Percentiles rank a stretch among this genome's conserved stretches.
These are phyloP conservation scores for Casuarius casuarius DNA, from an alignment of 2,113 vertebrate genomes.

Conservation along the genomic window DNA sequence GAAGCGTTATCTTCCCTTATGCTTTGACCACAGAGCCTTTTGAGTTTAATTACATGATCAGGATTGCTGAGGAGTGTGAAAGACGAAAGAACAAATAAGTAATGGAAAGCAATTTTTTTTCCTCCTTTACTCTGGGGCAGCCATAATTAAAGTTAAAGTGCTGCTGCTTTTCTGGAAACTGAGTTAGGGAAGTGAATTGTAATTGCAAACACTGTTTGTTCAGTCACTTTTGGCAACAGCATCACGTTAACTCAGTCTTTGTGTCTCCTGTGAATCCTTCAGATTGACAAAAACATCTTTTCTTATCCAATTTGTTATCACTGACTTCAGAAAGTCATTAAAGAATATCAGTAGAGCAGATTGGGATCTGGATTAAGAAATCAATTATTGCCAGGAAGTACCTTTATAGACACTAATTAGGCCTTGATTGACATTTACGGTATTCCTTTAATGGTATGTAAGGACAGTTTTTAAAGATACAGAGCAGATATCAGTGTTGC, in stretches of 20 bases:
- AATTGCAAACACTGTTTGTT: constrained; percentile 55
- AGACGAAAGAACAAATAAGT: constrained; percentile 17
- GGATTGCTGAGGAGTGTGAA: constrained; percentile 21
- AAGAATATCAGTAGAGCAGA: constrained; percentile 51
- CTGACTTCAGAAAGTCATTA: constrained; percentile 63
- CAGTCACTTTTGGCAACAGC: constrained; percentile 50
- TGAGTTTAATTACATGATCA: constrained; percentile 26
- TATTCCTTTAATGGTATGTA: not conserved
- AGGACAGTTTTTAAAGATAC: constrained; percentile 50
- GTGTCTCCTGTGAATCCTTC: constrained; percentile 23
- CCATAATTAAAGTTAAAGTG: constrained; percentile 62
- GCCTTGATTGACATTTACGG: constrained; percentile 26
- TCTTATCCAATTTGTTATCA: constrained; percentile 57
- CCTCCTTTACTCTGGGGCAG: constrained; percentile 26
- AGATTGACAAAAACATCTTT: constrained; percentile 47
- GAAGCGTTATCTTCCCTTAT: not conserved
- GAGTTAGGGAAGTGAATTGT: constrained; percentile 51
- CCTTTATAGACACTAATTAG: constrained; percentile 41
- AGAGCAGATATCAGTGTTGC: not conserved
- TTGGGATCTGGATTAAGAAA: constrained; percentile 53
- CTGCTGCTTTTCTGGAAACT: constrained; percentile 27
- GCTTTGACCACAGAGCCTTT: not conserved
- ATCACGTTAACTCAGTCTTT: constrained; percentile 39
- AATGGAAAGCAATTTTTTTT: not conserved
- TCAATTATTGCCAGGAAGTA: constrained; percentile 58